Percentiles rank a stretch among this genome's conserved stretches.
Evolutionary conservation across 2,888 invertebrate genomes (phyloP).

Genomic region (Cosmopolites sordidus): DNA sequence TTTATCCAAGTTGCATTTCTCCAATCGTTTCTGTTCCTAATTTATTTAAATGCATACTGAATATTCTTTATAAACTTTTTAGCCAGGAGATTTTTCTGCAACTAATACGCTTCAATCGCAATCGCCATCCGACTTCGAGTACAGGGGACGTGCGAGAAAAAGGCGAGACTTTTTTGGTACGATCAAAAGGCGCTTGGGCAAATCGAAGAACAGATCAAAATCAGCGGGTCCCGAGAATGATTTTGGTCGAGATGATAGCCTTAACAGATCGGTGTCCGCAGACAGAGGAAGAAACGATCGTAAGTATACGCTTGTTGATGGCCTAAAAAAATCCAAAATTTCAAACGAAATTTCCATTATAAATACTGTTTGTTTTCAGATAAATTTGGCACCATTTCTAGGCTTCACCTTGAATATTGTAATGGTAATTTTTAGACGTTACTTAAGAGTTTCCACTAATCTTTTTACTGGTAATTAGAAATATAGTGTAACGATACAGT

Average conservation of each 20-base stretch:
- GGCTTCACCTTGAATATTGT: slow-evolving; percentile 21
- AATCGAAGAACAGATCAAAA: slow-evolving; percentile 78
- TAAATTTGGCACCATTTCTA: slow-evolving; percentile 22
- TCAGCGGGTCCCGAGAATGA: slow-evolving; percentile 58
- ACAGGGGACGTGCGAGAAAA: slow-evolving; percentile 57
- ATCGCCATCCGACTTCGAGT: slow-evolving; percentile 39
- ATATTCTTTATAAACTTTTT: slow-evolving; percentile 15
- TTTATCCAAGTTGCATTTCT: too few species aligned
- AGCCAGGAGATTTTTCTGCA: slow-evolving; percentile 38
- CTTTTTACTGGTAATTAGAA: not conserved
- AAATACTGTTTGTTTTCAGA: slow-evolving; percentile 19
- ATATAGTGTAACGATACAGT: too few species aligned
- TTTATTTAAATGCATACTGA: too few species aligned
- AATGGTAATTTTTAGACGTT: slow-evolving; percentile 16
- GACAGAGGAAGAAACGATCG: slow-evolving; percentile 54
- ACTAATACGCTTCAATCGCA: slow-evolving; percentile 35
- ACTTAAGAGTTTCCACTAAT: slow-evolving; percentile 12
- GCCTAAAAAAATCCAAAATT: too few species aligned
- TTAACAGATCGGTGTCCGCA: slow-evolving; percentile 59
- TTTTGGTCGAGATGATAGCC: slow-evolving; percentile 43
- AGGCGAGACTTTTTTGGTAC: slow-evolving; percentile 88
- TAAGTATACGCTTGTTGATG: slow-evolving; percentile 36
- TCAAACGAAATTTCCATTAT: not conserved
- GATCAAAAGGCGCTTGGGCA: slow-evolving; percentile 77
- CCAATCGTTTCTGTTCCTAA: too few species aligned